Conservation (phyloP, 2,888 invertebrate genomes). For the Lithodes maja region DNA sequence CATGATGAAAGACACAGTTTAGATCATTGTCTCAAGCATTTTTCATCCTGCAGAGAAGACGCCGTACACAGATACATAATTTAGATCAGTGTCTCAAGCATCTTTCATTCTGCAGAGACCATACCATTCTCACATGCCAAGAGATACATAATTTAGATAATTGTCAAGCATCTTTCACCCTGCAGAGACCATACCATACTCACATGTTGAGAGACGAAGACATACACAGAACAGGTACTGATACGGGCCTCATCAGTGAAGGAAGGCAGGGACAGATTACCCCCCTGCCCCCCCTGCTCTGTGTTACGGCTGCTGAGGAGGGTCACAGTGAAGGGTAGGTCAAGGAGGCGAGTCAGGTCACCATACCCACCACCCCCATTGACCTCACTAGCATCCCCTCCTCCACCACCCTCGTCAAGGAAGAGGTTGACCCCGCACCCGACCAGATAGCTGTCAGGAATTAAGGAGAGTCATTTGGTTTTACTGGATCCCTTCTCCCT, state of each 20-base stretch:
- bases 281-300: not conserved
- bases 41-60: no score
- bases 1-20: no score
- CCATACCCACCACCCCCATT: not conserved
- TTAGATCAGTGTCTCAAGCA: no score
- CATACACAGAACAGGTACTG: slow-evolving; percentile 34
- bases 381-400: not conserved
- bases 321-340: not conserved
- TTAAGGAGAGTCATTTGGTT: no score
- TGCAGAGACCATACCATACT: not conserved
- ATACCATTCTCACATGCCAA: no score
- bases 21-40: no score
- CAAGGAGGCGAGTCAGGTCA: not conserved
- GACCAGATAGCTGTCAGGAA: not conserved
- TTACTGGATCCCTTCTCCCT: no score
- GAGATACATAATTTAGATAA: no score
- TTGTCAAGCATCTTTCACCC: no score
- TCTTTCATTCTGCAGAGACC: no score
- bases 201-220: slow-evolving; percentile 3
- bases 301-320: not conserved
- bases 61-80: no score
- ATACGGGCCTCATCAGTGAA: not conserved
- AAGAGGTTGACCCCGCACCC: not conserved
- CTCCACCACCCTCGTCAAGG: not conserved
- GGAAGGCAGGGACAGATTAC: not conserved